Evolutionary conservation across 2,797 vertebrate genomes (phyloP).

Genomic region (Ibycter americanus): DNA sequence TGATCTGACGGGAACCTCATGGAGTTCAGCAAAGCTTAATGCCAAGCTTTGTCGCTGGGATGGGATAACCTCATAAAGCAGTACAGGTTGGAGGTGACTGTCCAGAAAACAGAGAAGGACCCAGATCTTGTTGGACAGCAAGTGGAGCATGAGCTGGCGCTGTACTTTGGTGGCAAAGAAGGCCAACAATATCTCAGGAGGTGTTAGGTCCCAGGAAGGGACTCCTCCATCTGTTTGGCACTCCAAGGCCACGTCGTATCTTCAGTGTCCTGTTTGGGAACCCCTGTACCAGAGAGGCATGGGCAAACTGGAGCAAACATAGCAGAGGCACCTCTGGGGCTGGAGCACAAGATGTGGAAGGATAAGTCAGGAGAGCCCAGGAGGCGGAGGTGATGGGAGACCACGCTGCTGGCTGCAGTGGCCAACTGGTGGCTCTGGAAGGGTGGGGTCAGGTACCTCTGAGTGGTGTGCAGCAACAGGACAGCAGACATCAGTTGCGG

Average conservation of each 20-base stretch:
- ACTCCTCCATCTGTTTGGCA: not conserved
- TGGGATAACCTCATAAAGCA: not conserved
- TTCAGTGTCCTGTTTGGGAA: not conserved
- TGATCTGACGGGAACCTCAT: not conserved
- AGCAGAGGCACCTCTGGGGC: not conserved
- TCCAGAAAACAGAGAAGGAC: not conserved
- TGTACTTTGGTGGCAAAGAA: rapidly evolving
- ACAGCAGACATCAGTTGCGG: not conserved
- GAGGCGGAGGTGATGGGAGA: not conserved
- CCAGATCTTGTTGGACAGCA: not conserved
- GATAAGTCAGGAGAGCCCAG: not conserved
- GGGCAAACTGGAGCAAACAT: not conserved
- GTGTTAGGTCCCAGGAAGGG: not conserved
- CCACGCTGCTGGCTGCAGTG: not conserved
- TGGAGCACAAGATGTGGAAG: not conserved
- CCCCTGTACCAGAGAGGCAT: not conserved
- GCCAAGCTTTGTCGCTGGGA: not conserved
- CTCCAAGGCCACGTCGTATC: rapidly evolving
- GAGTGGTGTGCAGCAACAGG: not conserved
- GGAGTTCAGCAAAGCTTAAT: not conserved
- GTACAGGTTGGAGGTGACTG: not conserved
- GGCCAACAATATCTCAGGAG: no score
- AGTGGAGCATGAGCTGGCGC: not conserved
- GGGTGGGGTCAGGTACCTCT: not conserved
- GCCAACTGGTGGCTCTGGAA: not conserved